These are phyloP conservation scores for Lithophane semibrunnea DNA, from an alignment of 2,888 invertebrate species.

Conservation along the genomic window DNA sequence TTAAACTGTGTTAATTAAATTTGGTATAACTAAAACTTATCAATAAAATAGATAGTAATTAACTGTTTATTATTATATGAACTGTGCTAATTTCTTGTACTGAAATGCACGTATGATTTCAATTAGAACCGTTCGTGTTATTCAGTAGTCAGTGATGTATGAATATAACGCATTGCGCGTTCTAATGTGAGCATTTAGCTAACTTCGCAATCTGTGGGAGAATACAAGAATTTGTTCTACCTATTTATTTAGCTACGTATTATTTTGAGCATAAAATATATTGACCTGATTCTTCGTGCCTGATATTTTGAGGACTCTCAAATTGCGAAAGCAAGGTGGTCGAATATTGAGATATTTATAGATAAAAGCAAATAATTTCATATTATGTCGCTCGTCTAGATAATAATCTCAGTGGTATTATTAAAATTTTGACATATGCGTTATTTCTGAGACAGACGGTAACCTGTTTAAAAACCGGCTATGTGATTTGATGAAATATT, in stretches of 20 bases:
- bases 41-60: constrained; percentile 3
- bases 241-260: constrained; percentile 42
- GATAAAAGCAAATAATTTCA: constrained; percentile 17
- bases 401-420: constrained; percentile 6
- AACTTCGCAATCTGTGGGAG: constrained; percentile 39
- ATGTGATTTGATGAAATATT: constrained; percentile 24
- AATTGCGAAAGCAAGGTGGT: constrained; percentile 19
- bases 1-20: constrained; percentile 6
- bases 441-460: constrained; percentile 1
- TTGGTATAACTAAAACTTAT: constrained; percentile 1
- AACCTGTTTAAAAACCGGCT: constrained; percentile 26
- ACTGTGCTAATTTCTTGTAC: constrained; percentile 14
- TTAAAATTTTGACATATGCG: background rate
- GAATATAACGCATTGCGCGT: constrained; percentile 41
- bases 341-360: constrained; percentile 30
- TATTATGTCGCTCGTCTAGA: constrained; percentile 7
- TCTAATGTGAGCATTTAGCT: constrained; percentile 45
- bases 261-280: constrained; percentile 45
- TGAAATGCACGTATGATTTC: constrained; percentile 38
- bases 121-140: constrained; percentile 27
- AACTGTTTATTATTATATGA: constrained; percentile 4
- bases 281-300: constrained; percentile 21
- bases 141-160: constrained; percentile 39
- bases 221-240: constrained; percentile 38
- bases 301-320: constrained; percentile 37